Evolutionary conservation across 1,140 invertebrate species (phyloP).

Genomic region (Cephus cinctus): DNA sequence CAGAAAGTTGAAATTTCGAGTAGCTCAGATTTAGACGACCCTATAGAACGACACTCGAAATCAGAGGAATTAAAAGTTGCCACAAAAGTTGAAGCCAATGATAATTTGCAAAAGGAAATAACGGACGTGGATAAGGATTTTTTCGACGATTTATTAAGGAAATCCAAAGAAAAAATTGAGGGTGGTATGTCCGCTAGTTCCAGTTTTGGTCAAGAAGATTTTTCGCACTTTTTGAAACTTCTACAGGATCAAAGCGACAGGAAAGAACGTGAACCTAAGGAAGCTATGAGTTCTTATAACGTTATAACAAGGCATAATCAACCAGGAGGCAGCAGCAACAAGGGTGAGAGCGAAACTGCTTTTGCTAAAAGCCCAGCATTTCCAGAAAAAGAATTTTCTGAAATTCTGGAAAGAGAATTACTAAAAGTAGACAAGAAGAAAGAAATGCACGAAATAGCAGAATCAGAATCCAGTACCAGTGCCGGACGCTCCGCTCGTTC

Average conservation of each 20-base stretch:
- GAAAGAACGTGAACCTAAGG: conserved; percentile 20
- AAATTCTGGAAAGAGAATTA: conserved; percentile 39
- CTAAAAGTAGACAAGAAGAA: conserved; percentile 9
- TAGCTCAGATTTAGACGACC: conserved; percentile 50
- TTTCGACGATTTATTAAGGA: conserved; percentile 43
- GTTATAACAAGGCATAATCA: too few species aligned
- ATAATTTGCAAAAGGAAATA: conserved; percentile 50
- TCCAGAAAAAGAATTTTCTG: conserved; percentile 44
- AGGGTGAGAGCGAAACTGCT: conserved; percentile 3
- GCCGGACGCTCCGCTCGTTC: conserved; percentile 5
- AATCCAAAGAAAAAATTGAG: conserved; percentile 41
- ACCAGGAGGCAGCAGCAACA: neutral
- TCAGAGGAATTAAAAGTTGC: conserved; percentile 34
- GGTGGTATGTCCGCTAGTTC: conserved; percentile 44
- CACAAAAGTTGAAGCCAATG: conserved; percentile 35
- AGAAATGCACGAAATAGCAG: conserved; percentile 22
- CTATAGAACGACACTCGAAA: conserved; percentile 49
- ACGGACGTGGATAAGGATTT: conserved; percentile 53
- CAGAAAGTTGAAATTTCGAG: conserved; percentile 46
- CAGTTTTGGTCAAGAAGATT: conserved; percentile 51
- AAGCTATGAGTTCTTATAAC: too few species aligned
- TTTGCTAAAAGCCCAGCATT: conserved; percentile 32
- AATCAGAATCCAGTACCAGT: conserved; percentile 21
- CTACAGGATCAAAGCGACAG: conserved; percentile 37
- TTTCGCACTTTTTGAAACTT: conserved; percentile 49